Percentiles rank a stretch among this genome's conserved stretches.
Conservation (phyloP, 2,113 vertebrate species). For the Andinoacara biseriatus region DNA sequence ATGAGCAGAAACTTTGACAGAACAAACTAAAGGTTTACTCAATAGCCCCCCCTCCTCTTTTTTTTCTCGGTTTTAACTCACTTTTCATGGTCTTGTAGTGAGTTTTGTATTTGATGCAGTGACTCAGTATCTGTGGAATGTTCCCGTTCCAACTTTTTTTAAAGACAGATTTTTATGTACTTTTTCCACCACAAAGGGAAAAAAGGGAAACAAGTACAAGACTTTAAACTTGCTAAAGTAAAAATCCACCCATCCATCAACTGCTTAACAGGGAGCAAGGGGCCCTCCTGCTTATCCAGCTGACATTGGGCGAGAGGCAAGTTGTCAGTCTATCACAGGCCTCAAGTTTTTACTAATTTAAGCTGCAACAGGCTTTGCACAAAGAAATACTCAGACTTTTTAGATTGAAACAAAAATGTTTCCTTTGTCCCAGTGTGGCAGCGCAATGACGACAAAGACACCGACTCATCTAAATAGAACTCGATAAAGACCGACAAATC, state of each 20-base stretch:
- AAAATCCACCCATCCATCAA: background rate
- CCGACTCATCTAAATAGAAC: slow-evolving; percentile 57
- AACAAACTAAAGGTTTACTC: background rate
- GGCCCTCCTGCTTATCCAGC: background rate
- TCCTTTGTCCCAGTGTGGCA: background rate
- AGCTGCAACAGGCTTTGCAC: background rate
- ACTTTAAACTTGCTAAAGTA: background rate
- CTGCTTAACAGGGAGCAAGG: background rate
- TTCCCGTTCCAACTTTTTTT: background rate
- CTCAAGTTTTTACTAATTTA: background rate
- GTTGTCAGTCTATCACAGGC: background rate
- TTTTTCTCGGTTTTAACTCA: background rate
- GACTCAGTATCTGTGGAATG: background rate
- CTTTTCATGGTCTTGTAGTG: background rate
- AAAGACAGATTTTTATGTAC: background rate
- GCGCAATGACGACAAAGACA: background rate
- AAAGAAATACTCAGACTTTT: slow-evolving; percentile 19
- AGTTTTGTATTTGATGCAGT: background rate
- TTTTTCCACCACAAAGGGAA: background rate
- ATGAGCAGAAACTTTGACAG: background rate
- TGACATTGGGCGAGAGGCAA: background rate
- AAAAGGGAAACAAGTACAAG: background rate
- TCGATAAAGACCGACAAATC: slow-evolving; percentile 32
- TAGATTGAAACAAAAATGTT: background rate
- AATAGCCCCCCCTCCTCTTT: background rate